Percentiles rank a stretch among this genome's conserved stretches.
phyloP scores from a whole-genome alignment of 2,888 invertebrate genomes.

The Tryphoninae sp. region DNA sequence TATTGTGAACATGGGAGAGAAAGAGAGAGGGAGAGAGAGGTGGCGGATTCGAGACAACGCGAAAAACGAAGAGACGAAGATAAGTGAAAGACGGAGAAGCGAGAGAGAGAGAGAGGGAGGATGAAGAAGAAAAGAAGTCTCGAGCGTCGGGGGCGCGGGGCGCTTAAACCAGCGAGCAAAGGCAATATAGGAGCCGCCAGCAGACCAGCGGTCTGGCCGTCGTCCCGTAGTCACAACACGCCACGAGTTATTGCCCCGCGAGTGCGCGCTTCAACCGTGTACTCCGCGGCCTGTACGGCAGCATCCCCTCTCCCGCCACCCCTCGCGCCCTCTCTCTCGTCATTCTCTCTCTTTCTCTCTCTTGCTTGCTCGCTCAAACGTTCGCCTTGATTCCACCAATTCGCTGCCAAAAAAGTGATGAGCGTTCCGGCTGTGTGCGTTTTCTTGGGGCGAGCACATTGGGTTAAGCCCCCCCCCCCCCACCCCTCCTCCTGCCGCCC shows the following conservation, averaged over 20 bases:
- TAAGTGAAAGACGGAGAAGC: slow-evolving; percentile 22
- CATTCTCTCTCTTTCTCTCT: slow-evolving; percentile 5
- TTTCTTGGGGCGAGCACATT: slow-evolving; percentile 23
- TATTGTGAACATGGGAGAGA: neutral
- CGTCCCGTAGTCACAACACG: slow-evolving; percentile 77
- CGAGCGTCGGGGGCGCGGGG: neutral
- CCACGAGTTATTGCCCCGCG: slow-evolving; percentile 66
- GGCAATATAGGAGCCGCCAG: slow-evolving; percentile 62
- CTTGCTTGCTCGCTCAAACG: slow-evolving; percentile 38
- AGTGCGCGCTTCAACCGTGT: slow-evolving; percentile 43
- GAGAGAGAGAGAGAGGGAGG: slow-evolving; percentile 49
- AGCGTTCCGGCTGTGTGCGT: slow-evolving; percentile 58
- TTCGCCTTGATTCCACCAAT: slow-evolving; percentile 73
- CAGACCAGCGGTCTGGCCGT: slow-evolving; percentile 78
- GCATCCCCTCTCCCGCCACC: slow-evolving; percentile 17
- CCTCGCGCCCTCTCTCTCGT: slow-evolving; percentile 1
- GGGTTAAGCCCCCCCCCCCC: slow-evolving; percentile 18
- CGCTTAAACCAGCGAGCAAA: slow-evolving; percentile 40
- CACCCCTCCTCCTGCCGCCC: neutral
- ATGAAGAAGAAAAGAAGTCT: slow-evolving; percentile 30
- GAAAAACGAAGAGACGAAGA: slow-evolving; percentile 6
- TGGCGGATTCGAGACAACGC: neutral
- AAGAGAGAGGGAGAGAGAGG: neutral
- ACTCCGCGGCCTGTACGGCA: slow-evolving; percentile 26
- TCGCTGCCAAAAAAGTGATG: slow-evolving; percentile 71